Percentiles rank a stretch among this genome's conserved stretches.
Conservation (phyloP, 92 coral and sea anemone genomes). For the Blastomussa wellsi region DNA sequence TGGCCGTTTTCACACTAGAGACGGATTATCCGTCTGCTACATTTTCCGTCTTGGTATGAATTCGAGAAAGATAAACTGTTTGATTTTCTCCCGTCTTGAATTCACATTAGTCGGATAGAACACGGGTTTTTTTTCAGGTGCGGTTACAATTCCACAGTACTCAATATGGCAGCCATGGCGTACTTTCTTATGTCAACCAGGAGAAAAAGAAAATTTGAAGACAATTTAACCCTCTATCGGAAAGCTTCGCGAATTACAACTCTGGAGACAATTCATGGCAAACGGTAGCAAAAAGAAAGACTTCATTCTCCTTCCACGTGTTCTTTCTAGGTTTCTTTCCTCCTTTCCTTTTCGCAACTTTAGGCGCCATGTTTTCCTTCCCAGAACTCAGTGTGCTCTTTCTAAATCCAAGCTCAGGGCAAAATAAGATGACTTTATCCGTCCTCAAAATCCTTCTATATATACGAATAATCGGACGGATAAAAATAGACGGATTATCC, state of each 20-base stretch:
- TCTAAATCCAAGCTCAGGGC: not conserved
- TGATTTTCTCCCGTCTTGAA: slow-evolving; percentile 13
- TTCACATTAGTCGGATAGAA: slow-evolving; percentile 33
- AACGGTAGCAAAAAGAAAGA: not conserved
- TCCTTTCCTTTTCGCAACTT: too few species aligned
- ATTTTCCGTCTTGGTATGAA: slow-evolving; percentile 31
- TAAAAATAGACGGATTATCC: too few species aligned
- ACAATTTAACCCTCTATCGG: not conserved
- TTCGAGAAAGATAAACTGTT: slow-evolving; percentile 23
- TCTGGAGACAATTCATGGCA: slow-evolving; percentile 2
- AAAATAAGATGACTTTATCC: not conserved
- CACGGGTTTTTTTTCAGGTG: slow-evolving; percentile 5
- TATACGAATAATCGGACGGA: not conserved
- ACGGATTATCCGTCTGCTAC: slow-evolving; percentile 34
- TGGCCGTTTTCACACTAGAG: slow-evolving; percentile 32
- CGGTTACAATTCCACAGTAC: slow-evolving; percentile 20
- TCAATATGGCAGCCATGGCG: too few species aligned
- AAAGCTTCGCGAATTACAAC: not conserved
- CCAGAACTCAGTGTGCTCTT: too few species aligned
- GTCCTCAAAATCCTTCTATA: not conserved
- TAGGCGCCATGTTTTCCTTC: too few species aligned
- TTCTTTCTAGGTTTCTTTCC: too few species aligned
- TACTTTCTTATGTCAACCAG: too few species aligned
- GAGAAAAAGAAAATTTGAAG: too few species aligned
- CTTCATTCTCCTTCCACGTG: slow-evolving; percentile 3